Evolutionary conservation across 2,797 vertebrate species (phyloP).

Genomic region (Selene dorsalis): DNA sequence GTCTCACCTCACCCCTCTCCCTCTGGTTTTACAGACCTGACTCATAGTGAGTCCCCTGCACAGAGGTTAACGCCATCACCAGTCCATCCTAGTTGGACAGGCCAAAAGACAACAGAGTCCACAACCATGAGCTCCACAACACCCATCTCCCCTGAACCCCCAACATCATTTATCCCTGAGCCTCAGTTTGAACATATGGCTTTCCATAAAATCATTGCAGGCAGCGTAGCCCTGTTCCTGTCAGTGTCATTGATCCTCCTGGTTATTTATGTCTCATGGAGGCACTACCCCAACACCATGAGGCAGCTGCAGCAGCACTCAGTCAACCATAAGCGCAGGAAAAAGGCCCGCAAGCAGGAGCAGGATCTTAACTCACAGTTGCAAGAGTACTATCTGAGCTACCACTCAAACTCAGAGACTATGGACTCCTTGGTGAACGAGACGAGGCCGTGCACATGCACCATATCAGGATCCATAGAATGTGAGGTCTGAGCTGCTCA

Average conservation of each 20-base stretch:
- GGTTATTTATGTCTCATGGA: slow-evolving; percentile 97
- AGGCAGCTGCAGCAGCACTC: slow-evolving; percentile 95
- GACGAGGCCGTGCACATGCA: slow-evolving; percentile 94
- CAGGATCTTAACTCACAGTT: slow-evolving; percentile 94
- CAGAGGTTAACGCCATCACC: slow-evolving; percentile 82
- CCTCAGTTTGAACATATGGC: slow-evolving; percentile 93
- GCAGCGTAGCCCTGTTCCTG: slow-evolving; percentile 95
- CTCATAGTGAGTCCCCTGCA: slow-evolving; percentile 80
- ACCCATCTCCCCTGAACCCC: slow-evolving; percentile 40
- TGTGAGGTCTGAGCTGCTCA: slow-evolving; percentile 94
- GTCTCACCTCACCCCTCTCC: slow-evolving; percentile 78
- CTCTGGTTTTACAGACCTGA: slow-evolving; percentile 76
- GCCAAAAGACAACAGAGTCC: slow-evolving; percentile 66
- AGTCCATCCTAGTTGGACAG: slow-evolving; percentile 74
- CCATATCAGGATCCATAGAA: slow-evolving; percentile 97
- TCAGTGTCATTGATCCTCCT: slow-evolving; percentile 95
- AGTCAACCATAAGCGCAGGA: slow-evolving; percentile 93
- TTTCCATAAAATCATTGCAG: slow-evolving; percentile 97
- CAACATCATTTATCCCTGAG: slow-evolving; percentile 82
- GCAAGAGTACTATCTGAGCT: slow-evolving; percentile 99
- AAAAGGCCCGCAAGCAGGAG: slow-evolving; percentile 90
- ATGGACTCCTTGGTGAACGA: slow-evolving; percentile 95
- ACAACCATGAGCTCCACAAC: slow-evolving; percentile 67
- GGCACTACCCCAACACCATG: slow-evolving; percentile 95
- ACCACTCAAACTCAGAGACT: slow-evolving; percentile 95